phyloP scores from a whole-genome alignment of 2,888 invertebrate species.

The Theretra japonica region DNA sequence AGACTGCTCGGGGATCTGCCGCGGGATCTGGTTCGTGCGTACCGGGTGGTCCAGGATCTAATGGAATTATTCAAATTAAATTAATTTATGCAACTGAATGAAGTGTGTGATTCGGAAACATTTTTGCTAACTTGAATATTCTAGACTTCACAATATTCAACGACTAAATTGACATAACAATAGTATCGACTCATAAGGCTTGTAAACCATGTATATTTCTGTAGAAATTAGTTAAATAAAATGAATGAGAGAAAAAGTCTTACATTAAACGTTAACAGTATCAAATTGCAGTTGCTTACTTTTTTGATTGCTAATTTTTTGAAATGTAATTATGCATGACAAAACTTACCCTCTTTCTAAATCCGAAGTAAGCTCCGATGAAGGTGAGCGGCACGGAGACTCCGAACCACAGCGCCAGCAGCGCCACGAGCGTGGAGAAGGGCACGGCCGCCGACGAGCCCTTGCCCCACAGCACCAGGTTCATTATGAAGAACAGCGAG shows the following conservation, averaged over 20 bases:
- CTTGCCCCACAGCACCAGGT: conserved; percentile 97
- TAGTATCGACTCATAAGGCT: no score
- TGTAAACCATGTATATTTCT: no score
- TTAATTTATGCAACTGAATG: not conserved
- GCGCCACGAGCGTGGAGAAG: conserved; percentile 96
- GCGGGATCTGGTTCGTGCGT: conserved; percentile 98
- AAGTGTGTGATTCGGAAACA: not conserved
- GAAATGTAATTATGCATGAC: no score
- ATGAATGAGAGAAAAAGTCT: no score
- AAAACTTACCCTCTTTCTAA: conserved; percentile 94
- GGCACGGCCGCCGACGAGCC: conserved; percentile 98
- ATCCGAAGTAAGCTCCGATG: conserved; percentile 99
- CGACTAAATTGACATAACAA: no score
- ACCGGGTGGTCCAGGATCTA: conserved; percentile 98
- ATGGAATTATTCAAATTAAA: conserved; percentile 8
- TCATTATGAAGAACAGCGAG: conserved; percentile 98
- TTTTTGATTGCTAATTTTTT: no score
- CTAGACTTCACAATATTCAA: no score
- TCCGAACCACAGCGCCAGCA: conserved; percentile 98
- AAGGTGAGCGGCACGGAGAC: conserved; percentile 99
- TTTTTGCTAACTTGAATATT: not conserved
- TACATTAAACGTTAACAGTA: no score
- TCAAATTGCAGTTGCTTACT: no score
- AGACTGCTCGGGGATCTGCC: conserved; percentile 99
- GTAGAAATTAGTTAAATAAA: no score